Percentiles rank a stretch among this genome's conserved stretches.
Evolutionary conservation across 2,888 invertebrate genomes (phyloP).

Genomic region (Drepana falcataria): DNA sequence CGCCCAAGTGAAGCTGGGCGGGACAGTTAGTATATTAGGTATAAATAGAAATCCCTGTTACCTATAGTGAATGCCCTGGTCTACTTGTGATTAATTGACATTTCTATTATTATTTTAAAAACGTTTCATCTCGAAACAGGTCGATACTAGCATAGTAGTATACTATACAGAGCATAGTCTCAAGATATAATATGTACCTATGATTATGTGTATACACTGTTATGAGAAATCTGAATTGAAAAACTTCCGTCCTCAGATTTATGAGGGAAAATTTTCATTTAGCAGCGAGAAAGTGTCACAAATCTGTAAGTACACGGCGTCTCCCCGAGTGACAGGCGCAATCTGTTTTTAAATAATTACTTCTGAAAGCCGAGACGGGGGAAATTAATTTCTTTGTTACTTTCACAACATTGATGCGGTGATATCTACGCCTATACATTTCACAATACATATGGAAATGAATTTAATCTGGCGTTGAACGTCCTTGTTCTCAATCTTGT

Average conservation of each 20-base stretch:
- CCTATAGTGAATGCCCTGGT: no score
- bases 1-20: no score
- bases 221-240: conserved; percentile 6
- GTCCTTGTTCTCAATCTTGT: not conserved
- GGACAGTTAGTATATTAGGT: no score
- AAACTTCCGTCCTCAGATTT: not conserved
- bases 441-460: conserved; percentile 11
- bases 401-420: conserved; percentile 47
- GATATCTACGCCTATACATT: conserved; percentile 20
- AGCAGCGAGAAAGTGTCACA: conserved; percentile 11
- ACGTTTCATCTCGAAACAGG: no score
- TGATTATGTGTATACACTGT: conserved; percentile 8
- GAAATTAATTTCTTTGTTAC: conserved; percentile 69
- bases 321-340: conserved; percentile 60
- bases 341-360: conserved; percentile 74
- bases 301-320: conserved; percentile 36
- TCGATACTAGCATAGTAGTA: no score
- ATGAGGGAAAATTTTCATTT: not conserved
- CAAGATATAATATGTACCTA: no score
- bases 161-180: no score
- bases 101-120: no score
- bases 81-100: no score
- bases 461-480: not conserved
- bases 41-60: no score
- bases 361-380: conserved; percentile 64